Percentiles rank a stretch among this genome's conserved stretches.
Evolutionary conservation across 1,140 invertebrate species (phyloP).

Genomic region (Asobara japonica): DNA sequence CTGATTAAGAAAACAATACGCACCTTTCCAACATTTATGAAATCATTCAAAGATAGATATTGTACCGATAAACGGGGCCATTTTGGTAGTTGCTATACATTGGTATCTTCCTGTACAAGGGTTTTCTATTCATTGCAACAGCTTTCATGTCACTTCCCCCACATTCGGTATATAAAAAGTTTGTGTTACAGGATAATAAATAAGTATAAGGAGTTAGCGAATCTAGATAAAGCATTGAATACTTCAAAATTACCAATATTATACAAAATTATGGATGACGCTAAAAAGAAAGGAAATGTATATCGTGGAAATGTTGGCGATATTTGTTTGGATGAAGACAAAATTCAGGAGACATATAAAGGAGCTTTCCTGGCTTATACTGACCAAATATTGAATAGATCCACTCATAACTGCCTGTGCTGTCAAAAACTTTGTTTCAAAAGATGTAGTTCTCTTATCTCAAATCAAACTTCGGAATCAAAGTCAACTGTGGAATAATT

Average conservation of each 20-base stretch:
- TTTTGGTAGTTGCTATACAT: not conserved
- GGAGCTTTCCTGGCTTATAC: slow-evolving; percentile 21
- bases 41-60: not conserved
- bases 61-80: not conserved
- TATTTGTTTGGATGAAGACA: slow-evolving; percentile 30
- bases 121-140: not conserved
- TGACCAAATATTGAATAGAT: slow-evolving; percentile 24
- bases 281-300: not conserved
- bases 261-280: not conserved
- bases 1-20: not conserved
- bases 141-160: not conserved
- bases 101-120: not conserved
- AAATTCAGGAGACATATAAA: slow-evolving; percentile 18
- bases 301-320: not conserved
- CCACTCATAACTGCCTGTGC: slow-evolving; percentile 36
- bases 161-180: not conserved
- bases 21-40: not conserved
- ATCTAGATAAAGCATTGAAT: too few species aligned
- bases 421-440: slow-evolving; percentile 43
- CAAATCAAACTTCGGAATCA: slow-evolving; percentile 27
- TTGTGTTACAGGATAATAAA: too few species aligned
- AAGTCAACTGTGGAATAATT: too few species aligned
- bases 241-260: not conserved
- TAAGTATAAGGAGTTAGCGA: too few species aligned
- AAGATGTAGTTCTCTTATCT: slow-evolving; percentile 27